These are phyloP conservation scores for Hetaerina americana DNA, from an alignment of 1,140 invertebrate genomes.

Conservation along the genomic window DNA sequence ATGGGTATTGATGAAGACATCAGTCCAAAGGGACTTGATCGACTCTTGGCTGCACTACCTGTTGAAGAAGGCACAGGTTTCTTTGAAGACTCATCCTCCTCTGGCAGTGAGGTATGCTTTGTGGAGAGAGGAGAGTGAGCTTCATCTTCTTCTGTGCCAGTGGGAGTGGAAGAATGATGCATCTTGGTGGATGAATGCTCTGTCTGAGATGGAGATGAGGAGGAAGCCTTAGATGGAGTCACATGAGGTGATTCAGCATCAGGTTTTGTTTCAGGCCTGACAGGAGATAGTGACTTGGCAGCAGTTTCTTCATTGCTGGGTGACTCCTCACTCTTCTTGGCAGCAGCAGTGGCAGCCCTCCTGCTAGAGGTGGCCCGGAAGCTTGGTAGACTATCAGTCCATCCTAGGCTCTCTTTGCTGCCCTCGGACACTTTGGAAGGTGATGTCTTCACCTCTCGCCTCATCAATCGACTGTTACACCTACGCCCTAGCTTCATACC, in stretches of 20 bases:
- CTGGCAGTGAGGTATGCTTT: neutral
- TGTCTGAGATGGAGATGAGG: too few species aligned
- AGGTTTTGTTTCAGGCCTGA: neutral
- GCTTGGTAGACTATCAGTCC: slow-evolving; percentile 18
- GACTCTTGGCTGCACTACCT: neutral
- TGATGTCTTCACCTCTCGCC: slow-evolving; percentile 28
- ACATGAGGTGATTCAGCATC: neutral
- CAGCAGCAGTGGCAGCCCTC: too few species aligned
- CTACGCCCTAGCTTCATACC: neutral
- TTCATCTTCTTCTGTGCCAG: neutral
- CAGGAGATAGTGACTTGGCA: neutral
- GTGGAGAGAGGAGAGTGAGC: neutral
- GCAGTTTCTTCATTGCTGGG: neutral
- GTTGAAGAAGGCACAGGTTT: neutral
- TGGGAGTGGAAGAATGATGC: neutral
- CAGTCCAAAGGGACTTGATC: neutral
- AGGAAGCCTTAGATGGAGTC: too few species aligned
- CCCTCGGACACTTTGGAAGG: slow-evolving; percentile 22
- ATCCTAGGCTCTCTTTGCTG: slow-evolving; percentile 17
- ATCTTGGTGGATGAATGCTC: neutral
- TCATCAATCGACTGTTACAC: slow-evolving; percentile 21
- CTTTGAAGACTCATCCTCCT: neutral
- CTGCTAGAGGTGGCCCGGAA: too few species aligned
- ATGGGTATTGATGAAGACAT: neutral
- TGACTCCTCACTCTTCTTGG: neutral